These are phyloP conservation scores for Criorhina ranunculi DNA, from an alignment of 2,888 invertebrate species.

Conservation along the genomic window DNA sequence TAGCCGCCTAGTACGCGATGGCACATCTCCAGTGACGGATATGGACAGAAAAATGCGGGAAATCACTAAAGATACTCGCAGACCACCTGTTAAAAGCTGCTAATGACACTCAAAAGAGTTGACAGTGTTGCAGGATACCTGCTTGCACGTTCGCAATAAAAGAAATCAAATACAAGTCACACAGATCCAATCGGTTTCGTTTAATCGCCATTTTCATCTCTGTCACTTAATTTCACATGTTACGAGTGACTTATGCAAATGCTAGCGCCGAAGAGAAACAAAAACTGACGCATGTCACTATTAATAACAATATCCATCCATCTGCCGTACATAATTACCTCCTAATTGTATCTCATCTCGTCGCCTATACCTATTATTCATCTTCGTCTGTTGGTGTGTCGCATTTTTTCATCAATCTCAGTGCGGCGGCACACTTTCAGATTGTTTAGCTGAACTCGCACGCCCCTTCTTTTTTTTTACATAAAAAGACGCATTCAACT, in stretches of 20 bases:
- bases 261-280: slow-evolving; percentile 16
- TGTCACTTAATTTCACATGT: slow-evolving; percentile 40
- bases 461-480: slow-evolving; percentile 55
- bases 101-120: not conserved
- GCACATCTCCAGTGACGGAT: slow-evolving; percentile 18
- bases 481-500: slow-evolving; percentile 40
- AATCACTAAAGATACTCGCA: not conserved
- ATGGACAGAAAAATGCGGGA: slow-evolving; percentile 29
- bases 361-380: slow-evolving; percentile 14
- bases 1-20: not conserved
- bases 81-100: slow-evolving; percentile 11
- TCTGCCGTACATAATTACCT: slow-evolving; percentile 50
- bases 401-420: slow-evolving; percentile 5
- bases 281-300: slow-evolving; percentile 16
- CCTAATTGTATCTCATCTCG: slow-evolving; percentile 39
- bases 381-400: slow-evolving; percentile 10
- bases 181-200: not conserved
- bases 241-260: slow-evolving; percentile 49
- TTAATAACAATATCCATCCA: slow-evolving; percentile 27
- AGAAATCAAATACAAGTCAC: not conserved
- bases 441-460: not conserved
- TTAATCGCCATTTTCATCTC: slow-evolving; percentile 4
- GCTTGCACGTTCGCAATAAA: not conserved
- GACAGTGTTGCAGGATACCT: not conserved
- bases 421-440: slow-evolving; percentile 38